Percentiles rank a stretch among this genome's conserved stretches.
Evolutionary conservation across 2,797 vertebrate genomes (phyloP).

Genomic region (Cercopithecus neglectus): DNA sequence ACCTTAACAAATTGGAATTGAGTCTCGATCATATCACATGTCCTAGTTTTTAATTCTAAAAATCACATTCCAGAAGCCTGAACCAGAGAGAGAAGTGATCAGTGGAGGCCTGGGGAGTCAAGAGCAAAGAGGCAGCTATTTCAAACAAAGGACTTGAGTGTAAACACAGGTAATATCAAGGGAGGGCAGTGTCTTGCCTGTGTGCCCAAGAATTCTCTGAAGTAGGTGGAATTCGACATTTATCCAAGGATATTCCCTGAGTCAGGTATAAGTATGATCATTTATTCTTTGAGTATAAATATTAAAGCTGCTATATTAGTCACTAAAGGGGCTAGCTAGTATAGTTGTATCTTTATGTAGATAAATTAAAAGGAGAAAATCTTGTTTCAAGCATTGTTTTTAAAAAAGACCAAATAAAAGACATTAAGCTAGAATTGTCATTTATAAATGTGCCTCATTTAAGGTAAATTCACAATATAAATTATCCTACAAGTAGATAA

Average conservation of each 20-base stretch:
- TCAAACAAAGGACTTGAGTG: background rate
- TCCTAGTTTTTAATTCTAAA: background rate
- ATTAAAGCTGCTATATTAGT: background rate
- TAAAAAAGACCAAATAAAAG: background rate
- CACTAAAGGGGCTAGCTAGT: background rate
- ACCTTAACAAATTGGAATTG: background rate
- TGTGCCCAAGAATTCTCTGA: background rate
- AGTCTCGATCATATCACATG: background rate
- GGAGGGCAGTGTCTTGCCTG: background rate
- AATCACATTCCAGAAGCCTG: background rate
- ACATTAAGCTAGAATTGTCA: background rate
- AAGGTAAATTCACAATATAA: conserved; percentile 22
- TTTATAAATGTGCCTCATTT: conserved; percentile 43
- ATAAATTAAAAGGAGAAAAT: background rate
- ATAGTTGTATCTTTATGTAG: background rate
- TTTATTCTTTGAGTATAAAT: background rate
- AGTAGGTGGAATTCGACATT: background rate
- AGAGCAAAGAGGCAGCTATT: background rate
- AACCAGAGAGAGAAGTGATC: background rate
- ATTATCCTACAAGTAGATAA: background rate
- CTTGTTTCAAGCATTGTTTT: background rate
- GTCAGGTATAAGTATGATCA: background rate
- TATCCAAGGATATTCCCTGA: background rate
- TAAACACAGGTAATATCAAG: background rate
- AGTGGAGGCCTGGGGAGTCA: background rate